phyloP scores from a whole-genome alignment of 2,888 invertebrate species.

The Heliconius ismenius region DNA sequence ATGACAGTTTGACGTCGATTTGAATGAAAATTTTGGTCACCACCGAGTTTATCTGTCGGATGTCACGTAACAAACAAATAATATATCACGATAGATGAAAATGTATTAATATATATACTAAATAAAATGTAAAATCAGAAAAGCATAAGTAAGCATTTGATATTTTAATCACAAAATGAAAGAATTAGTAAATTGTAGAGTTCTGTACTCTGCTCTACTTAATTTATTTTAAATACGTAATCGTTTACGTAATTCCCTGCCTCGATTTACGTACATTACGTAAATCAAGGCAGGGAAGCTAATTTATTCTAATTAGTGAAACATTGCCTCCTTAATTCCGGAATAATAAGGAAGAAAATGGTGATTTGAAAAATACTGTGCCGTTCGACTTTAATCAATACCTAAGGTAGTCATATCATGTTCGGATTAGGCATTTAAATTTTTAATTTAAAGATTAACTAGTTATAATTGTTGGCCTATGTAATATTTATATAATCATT shows the following conservation, averaged over 20 bases:
- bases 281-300: conserved; percentile 46
- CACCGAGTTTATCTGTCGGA: conserved; percentile 13
- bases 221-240: too few relatives aligned
- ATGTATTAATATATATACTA: neutral
- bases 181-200: neutral
- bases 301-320: conserved; percentile 70
- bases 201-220: neutral
- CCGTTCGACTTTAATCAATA: conserved; percentile 47
- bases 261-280: too few relatives aligned
- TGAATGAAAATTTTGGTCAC: conserved; percentile 3
- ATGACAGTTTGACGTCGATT: conserved; percentile 4
- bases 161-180: neutral
- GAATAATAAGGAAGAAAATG: conserved; percentile 55
- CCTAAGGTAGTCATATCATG: neutral
- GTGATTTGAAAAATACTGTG: conserved; percentile 65
- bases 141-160: neutral
- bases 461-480: neutral
- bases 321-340: conserved; percentile 50
- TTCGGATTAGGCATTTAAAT: neutral
- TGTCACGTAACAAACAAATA: conserved; percentile 24
- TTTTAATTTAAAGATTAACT: neutral
- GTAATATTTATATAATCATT: neutral
- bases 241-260: too few relatives aligned
- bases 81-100: neutral
- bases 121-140: neutral